Percentiles rank a stretch among this genome's conserved stretches.
Evolutionary conservation across 1,140 invertebrate species (phyloP).

Genomic region (Pseudomyrmex dendroicus): DNA sequence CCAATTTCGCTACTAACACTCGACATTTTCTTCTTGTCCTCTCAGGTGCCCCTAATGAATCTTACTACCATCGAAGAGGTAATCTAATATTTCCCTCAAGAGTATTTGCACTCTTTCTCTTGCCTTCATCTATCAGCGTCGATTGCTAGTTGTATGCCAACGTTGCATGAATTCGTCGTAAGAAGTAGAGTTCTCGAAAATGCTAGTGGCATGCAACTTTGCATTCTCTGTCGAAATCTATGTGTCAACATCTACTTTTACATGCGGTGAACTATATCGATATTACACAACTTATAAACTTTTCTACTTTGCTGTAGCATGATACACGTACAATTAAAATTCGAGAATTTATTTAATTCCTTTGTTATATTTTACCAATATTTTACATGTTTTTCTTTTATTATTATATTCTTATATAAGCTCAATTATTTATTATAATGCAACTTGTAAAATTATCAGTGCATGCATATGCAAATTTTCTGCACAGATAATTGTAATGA

Average conservation of each 20-base stretch:
- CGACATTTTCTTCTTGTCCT: slow-evolving; percentile 67
- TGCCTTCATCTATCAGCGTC: slow-evolving; percentile 16
- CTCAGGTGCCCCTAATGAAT: slow-evolving; percentile 76
- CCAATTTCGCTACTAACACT: slow-evolving; percentile 69
- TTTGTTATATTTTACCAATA: background rate
- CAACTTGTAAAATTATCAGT: background rate
- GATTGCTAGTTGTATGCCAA: slow-evolving; percentile 67
- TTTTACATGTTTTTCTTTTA: background rate
- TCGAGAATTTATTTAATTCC: too few species aligned
- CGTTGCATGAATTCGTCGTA: slow-evolving; percentile 69
- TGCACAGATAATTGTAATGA: background rate
- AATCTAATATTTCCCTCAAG: slow-evolving; percentile 71
- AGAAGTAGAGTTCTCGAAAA: slow-evolving; percentile 40
- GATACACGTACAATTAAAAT: background rate
- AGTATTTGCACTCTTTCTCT: slow-evolving; percentile 55
- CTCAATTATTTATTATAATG: slow-evolving; percentile 7
- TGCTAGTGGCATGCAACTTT: slow-evolving; percentile 1
- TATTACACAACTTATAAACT: background rate
- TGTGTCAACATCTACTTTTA: background rate
- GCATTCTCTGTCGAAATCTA: background rate
- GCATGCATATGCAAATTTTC: background rate
- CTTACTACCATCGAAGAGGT: slow-evolving; percentile 81
- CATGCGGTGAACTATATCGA: background rate
- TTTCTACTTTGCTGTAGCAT: slow-evolving; percentile 7
- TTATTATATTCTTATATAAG: background rate